A percentile compares a stretch with the other conserved stretches of the same genome.
Conservation (phyloP, 2,888 invertebrate genomes). For the Dicranocentrus wangi region DNA sequence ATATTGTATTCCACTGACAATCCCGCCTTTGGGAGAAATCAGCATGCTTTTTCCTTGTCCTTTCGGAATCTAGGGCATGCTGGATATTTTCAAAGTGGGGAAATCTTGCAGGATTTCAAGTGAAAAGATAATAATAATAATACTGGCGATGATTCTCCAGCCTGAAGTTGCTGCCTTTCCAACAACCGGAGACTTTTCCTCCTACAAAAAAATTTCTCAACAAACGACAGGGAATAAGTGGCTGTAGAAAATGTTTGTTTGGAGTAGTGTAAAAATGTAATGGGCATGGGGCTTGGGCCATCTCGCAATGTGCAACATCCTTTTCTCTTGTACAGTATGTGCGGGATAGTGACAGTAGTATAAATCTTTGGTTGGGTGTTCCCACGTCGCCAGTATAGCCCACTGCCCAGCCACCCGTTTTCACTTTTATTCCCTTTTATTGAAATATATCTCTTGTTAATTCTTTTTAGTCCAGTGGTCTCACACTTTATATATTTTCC, state of each 20-base stretch:
- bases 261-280: not conserved
- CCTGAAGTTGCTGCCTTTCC: no score
- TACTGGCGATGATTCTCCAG: not conserved
- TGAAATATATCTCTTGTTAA: conserved; percentile 73
- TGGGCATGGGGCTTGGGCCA: no score
- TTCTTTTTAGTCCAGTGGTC: conserved; percentile 72
- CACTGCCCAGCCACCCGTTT: conserved; percentile 41
- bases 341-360: conserved; percentile 49
- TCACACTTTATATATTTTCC: conserved; percentile 26
- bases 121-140: conserved; percentile 38
- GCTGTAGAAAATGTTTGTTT: not conserved
- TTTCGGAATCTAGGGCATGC: not conserved
- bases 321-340: not conserved
- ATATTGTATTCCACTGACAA: not conserved
- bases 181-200: no score
- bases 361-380: conserved; percentile 64
- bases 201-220: no score
- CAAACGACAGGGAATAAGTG: not conserved
- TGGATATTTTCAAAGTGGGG: not conserved
- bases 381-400: conserved; percentile 46
- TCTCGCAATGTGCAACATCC: no score
- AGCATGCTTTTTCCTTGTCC: conserved; percentile 2
- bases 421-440: conserved; percentile 72
- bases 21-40: not conserved
- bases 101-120: conserved; percentile 9